These are phyloP conservation scores for Noctua janthina DNA, from an alignment of 2,888 invertebrate species.

Conservation along the genomic window DNA sequence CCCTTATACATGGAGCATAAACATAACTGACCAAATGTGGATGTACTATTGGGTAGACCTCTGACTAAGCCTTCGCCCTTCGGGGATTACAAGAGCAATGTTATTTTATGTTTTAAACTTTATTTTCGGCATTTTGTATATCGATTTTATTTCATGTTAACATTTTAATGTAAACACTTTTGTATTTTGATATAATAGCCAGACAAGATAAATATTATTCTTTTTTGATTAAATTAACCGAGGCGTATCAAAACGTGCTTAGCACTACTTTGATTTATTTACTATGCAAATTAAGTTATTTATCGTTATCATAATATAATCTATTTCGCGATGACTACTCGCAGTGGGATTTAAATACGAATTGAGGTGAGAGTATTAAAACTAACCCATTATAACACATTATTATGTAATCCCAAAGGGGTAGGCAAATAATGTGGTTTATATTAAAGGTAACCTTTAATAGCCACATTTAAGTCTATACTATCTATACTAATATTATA, in stretches of 20 bases:
- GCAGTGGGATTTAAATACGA: slow-evolving; percentile 1
- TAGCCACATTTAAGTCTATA: not conserved
- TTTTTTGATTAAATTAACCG: not conserved
- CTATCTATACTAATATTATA: no score
- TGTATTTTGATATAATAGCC: not conserved
- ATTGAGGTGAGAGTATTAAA: not conserved
- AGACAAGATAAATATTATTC: not conserved
- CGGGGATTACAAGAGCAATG: no score
- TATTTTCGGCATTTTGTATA: not conserved
- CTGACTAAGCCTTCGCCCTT: no score
- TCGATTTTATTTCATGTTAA: not conserved
- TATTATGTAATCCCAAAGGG: not conserved
- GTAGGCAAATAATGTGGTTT: not conserved
- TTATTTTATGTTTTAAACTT: no score
- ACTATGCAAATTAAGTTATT: slow-evolving; percentile 21
- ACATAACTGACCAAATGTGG: no score
- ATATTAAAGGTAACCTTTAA: not conserved
- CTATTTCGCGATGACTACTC: not conserved
- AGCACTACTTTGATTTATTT: not conserved
- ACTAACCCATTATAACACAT: slow-evolving; percentile 16
- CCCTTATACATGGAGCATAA: no score
- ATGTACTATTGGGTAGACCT: no score
- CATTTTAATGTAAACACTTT: not conserved
- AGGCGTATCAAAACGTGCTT: not conserved
- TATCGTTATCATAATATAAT: not conserved